Conservation (phyloP, 2,797 vertebrate genomes). For the Huso huso region DNA sequence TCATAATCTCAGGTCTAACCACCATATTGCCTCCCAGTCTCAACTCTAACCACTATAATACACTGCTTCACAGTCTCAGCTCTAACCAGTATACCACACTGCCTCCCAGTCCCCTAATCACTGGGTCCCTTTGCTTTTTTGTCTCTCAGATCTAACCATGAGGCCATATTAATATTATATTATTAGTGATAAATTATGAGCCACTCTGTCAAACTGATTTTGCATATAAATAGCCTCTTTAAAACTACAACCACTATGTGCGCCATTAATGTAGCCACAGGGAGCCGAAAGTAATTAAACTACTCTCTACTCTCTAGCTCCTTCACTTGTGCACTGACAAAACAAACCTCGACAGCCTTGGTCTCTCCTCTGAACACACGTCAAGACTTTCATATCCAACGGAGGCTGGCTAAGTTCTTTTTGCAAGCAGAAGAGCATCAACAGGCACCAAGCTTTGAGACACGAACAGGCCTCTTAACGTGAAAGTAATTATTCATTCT, state of each 20-base stretch:
- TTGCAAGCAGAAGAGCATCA: slow-evolving; percentile 16
- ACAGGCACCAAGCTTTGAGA: slow-evolving; percentile 7
- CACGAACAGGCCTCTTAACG: slow-evolving; percentile 1
- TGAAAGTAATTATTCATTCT: slow-evolving; percentile 15
- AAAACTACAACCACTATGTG: slow-evolving; percentile 45
- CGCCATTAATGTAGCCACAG: slow-evolving; percentile 59
- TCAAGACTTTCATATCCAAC: neutral
- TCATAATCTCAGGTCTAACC: too few species aligned
- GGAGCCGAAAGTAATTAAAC: slow-evolving; percentile 55
- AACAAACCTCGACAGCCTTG: neutral
- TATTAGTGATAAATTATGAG: slow-evolving; percentile 76
- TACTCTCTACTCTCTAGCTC: slow-evolving; percentile 21
- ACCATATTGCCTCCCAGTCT: too few species aligned
- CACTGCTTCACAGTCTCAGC: too few species aligned
- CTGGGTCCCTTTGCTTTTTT: neutral
- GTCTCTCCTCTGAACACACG: neutral
- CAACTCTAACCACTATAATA: too few species aligned
- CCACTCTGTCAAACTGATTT: slow-evolving; percentile 66
- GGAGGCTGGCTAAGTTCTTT: neutral
- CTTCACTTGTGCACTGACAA: slow-evolving; percentile 20
- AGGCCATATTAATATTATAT: slow-evolving; percentile 59
- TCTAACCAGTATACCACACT: neutral
- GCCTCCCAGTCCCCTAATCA: neutral
- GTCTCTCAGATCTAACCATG: slow-evolving; percentile 15
- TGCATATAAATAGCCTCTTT: slow-evolving; percentile 81